A percentile compares a stretch with the other conserved stretches of the same genome.
Conservation (phyloP, 2,113 vertebrate species). For the Columbina picui region DNA sequence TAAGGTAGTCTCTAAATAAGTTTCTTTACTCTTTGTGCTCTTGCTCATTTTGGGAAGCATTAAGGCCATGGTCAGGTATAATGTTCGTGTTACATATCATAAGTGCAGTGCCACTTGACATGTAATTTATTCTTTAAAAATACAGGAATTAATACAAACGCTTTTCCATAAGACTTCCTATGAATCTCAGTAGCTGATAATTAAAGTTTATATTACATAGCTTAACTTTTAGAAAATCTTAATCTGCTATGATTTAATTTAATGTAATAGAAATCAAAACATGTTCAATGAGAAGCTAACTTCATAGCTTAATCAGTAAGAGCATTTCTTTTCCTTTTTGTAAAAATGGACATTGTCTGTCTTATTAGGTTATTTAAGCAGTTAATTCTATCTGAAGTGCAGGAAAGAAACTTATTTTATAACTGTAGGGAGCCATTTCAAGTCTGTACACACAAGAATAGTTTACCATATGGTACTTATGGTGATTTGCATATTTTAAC, state of each 20-base stretch:
- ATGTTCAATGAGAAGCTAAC: background rate
- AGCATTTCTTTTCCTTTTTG: background rate
- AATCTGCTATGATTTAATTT: background rate
- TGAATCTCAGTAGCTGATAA: background rate
- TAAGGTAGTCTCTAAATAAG: background rate
- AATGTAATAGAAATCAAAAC: background rate
- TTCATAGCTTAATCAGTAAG: background rate
- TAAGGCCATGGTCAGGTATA: background rate
- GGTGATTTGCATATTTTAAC: conserved; percentile 55
- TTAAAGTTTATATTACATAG: background rate
- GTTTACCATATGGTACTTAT: conserved; percentile 47
- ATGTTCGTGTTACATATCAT: background rate
- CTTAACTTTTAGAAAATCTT: background rate
- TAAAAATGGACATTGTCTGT: background rate
- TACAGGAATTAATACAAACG: background rate
- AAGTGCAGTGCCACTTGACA: background rate
- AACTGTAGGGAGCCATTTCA: conserved; percentile 39
- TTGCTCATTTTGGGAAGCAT: background rate
- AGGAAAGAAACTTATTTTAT: conserved; percentile 27
- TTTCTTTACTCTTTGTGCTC: background rate
- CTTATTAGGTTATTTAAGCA: background rate
- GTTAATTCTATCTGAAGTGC: background rate
- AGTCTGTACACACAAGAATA: conserved; percentile 11
- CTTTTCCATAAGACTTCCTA: background rate
- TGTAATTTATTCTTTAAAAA: background rate